These are phyloP conservation scores for Alcedo atthis DNA, from an alignment of 2,797 vertebrate species.

Conservation along the genomic window DNA sequence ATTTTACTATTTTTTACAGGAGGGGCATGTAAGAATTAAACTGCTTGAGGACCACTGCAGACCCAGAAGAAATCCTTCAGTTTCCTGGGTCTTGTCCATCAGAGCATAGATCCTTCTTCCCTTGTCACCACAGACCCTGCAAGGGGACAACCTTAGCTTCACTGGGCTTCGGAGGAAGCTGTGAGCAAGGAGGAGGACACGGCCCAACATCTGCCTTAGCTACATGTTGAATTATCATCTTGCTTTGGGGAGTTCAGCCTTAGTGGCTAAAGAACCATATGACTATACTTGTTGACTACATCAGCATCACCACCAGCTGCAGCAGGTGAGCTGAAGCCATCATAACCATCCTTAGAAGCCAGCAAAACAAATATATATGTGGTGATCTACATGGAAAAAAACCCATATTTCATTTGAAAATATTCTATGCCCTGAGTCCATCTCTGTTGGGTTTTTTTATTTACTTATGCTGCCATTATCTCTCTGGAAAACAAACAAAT, in stretches of 20 bases:
- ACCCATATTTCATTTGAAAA: not conserved
- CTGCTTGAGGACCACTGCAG: not conserved
- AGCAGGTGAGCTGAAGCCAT: not conserved
- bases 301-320: not conserved
- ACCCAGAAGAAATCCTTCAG: not conserved
- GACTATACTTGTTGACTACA: not conserved
- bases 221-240: not conserved
- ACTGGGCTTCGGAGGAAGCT: not conserved
- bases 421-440: not conserved
- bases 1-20: not conserved
- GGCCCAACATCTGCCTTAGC: not conserved
- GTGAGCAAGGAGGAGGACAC: not conserved
- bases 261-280: not conserved
- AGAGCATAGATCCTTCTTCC: not conserved
- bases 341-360: not conserved
- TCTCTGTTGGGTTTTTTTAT: not conserved
- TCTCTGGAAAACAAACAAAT: not conserved
- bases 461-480: not conserved
- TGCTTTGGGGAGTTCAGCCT: not conserved
- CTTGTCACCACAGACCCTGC: fast-evolving
- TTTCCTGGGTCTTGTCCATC: not conserved
- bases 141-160: not conserved
- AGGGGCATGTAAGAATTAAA: not conserved
- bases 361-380: not conserved
- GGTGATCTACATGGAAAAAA: not conserved